phyloP scores from a whole-genome alignment of 2,113 vertebrate genomes.

The Strix uralensis region DNA sequence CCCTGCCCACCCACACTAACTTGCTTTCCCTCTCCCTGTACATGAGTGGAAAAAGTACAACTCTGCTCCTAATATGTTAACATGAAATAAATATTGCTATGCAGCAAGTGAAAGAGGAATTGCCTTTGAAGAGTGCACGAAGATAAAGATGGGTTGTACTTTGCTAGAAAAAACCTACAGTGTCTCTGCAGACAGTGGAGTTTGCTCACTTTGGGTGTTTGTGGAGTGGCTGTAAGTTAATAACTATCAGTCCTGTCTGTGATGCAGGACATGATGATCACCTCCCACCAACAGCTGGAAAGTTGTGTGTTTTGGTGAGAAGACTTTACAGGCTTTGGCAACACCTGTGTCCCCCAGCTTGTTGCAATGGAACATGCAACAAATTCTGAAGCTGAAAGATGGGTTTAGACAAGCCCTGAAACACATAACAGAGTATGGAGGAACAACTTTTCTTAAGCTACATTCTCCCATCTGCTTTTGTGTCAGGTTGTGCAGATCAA shows the following conservation, averaged over 20 bases:
- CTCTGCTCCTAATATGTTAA: neutral
- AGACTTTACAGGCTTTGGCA: neutral
- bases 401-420: neutral
- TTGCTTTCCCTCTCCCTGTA: neutral
- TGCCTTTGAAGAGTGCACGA: neutral
- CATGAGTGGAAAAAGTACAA: neutral
- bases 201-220: neutral
- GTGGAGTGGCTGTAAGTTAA: neutral
- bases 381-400: neutral
- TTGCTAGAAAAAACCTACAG: neutral
- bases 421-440: neutral
- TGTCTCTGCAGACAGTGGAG: neutral
- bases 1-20: neutral
- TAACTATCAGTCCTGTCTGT: neutral
- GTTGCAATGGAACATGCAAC: accelerated
- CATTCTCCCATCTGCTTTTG: neutral
- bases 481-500: neutral
- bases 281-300: neutral
- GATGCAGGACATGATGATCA: neutral
- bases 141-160: neutral
- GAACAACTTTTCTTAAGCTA: neutral
- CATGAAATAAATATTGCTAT: neutral
- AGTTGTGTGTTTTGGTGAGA: neutral
- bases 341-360: neutral
- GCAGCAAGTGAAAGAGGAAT: neutral